Percentiles rank a stretch among this genome's conserved stretches.
These are phyloP conservation scores for Oxyteleia sp. DNA, from an alignment of 2,888 invertebrate species.

Conservation along the genomic window DNA sequence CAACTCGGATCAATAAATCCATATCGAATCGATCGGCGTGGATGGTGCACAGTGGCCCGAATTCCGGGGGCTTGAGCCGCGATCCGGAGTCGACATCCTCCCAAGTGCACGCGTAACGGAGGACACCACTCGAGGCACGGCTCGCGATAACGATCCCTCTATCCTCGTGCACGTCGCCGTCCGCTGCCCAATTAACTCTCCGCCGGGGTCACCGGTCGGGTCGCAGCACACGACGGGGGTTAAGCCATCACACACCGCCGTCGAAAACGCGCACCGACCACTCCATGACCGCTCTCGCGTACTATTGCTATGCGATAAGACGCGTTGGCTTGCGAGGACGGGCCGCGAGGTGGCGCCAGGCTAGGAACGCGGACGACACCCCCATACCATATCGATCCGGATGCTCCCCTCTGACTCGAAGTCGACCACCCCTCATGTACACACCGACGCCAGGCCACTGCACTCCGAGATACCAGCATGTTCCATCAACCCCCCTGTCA, in stretches of 20 bases:
- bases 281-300: conserved; percentile 59
- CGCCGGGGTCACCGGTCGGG: conserved; percentile 52
- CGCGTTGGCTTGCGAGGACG: conserved; percentile 73
- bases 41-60: conserved; percentile 29
- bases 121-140: conserved; percentile 19
- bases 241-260: conserved; percentile 38
- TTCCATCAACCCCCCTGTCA: conserved; percentile 73
- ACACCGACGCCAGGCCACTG: conserved; percentile 84
- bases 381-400: conserved; percentile 86
- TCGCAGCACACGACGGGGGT: conserved; percentile 29
- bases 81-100: conserved; percentile 34
- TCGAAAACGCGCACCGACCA: conserved; percentile 45
- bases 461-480: conserved; percentile 82
- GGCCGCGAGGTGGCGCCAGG: conserved; percentile 82
- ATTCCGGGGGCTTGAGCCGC: conserved; percentile 15
- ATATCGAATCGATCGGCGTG: conserved; percentile 50
- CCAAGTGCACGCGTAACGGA: conserved; percentile 15
- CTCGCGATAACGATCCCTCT: conserved; percentile 17
- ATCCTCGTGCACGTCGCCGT: conserved; percentile 15
- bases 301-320: conserved; percentile 72
- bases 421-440: conserved; percentile 69
- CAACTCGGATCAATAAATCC: conserved; percentile 61
- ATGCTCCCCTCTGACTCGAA: conserved; percentile 64
- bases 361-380: conserved; percentile 80
- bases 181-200: conserved; percentile 15